Evolutionary conservation across 2,113 vertebrate species (phyloP), one percentile per base, ranked within the genome.

Genomic region (Cervus canadensis): DNA sequence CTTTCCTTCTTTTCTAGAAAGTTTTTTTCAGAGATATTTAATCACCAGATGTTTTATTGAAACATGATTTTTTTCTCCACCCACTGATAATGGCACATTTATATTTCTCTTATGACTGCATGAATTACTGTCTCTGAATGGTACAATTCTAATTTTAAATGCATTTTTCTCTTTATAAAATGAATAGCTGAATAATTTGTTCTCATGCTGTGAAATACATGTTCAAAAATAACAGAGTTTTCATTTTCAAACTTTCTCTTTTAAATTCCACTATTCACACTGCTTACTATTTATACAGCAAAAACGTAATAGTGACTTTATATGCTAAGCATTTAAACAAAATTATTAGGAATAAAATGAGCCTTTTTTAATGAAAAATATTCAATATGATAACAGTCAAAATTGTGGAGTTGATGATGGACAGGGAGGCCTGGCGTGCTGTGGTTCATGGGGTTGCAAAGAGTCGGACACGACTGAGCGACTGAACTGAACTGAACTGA

Each of bases 141-240:
- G 26, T 87, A 76, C 17, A 62, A 67, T 90, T 86, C 84, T 95
- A 95, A 97, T 93, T 98, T 97, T 91, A 97, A 98, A 93, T 78
- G 16, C 56, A 86, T 85, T 92, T 96, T 81, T 90, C 67, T 91
- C 64, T 48, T 67, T 88, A 71, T 88, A 93, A 97, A 97, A 56
- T 96, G 92, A 97, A 94, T 82, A 94, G 84, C 81, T 94, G 88
- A 94, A 89, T 15, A 95, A 97, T 92, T 96, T 91, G 64, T 97
- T 56, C 92, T 92, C 59, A 30, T 56, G 23, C 81, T 83, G 67
- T 52, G 81, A 96, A 94, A 90, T 57, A 40, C 74, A 94, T 78
- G 50, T 88, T 97, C 81, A 92, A 92, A 98, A 94, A 96, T 97
- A 96, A 85, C 57, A 67, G 54, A 71, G 3, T 81, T 94, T 97